Evolutionary conservation across 2,888 invertebrate species (phyloP), one percentile per base, ranked within the genome.

Genomic region (Chrysina gloriosa): DNA sequence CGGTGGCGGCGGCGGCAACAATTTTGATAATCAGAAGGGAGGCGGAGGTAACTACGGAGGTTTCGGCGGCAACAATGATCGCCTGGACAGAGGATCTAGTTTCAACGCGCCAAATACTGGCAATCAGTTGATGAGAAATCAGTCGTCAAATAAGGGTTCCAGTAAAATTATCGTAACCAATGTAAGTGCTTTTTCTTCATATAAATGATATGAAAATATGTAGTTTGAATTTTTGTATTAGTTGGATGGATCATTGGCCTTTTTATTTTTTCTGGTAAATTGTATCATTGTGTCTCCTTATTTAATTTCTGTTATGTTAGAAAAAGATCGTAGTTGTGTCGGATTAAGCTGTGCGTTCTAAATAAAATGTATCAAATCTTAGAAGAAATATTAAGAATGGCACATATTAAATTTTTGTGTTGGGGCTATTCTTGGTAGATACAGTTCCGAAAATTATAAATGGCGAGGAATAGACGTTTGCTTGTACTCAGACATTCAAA

Each of bases 131-230:
- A 34, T 47, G 45, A 56, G 54, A 29, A 23, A 47, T 34, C 47
- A 66, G 50, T 39, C 27, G 36, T 69, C 71, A 23, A 69, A 67
- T 64, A 69, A 50, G 25, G 52, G 25, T 36, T 79, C 79, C 5
- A 77, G 78, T 66, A 81, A 81, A 71, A 76, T 81, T 56, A 69
- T 81, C 25, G 77, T 82, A 63, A 74, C 77, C 19, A 82, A 82
- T 71, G 82, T 82, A 79, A 81, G 82, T 80, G 25, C 7, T 42
- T 31, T 50, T 45, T 31, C 52, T 45, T 64, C 67, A 50, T 50
- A 23, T 48, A 29, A 48, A 31, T 21, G 14, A n/a, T 58, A 25
- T 39, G 39, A 27, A 42, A 42, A 25, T 25, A 39, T 47, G 47
- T 47, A 36, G 11, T 47, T 63, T 63, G 42, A 36, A 23, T 47